phyloP scores from a whole-genome alignment of 1,140 invertebrate genomes.

The Dufourea novaeangliae region DNA sequence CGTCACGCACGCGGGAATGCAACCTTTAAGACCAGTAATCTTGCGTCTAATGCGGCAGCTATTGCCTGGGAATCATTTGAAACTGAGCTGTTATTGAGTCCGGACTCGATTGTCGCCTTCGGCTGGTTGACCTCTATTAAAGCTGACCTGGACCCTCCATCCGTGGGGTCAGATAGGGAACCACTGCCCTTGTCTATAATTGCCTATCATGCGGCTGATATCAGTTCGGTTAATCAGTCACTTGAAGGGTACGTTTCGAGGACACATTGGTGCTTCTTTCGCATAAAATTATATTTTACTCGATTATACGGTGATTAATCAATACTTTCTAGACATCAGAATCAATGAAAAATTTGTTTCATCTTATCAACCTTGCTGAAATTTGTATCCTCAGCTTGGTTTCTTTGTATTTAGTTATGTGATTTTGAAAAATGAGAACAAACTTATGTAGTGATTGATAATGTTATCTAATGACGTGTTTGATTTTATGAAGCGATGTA shows the following conservation, averaged over 20 bases:
- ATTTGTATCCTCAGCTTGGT: too few relatives aligned
- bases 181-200: not conserved
- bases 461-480: too few relatives aligned
- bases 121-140: not conserved
- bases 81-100: not conserved
- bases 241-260: not conserved
- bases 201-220: not conserved
- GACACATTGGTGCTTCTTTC: too few relatives aligned
- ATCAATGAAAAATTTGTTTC: too few relatives aligned
- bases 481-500: too few relatives aligned
- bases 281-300: too few relatives aligned
- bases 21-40: not conserved
- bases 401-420: too few relatives aligned
- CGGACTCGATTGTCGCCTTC: not conserved
- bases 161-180: not conserved
- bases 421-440: too few relatives aligned
- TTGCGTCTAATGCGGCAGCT: not conserved
- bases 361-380: too few relatives aligned
- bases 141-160: not conserved
- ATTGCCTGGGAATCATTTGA: conserved; percentile 1
- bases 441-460: too few relatives aligned
- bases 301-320: too few relatives aligned
- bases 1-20: conserved; percentile 1
- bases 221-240: not conserved
- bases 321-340: too few relatives aligned